These are phyloP conservation scores for Gallinago jamesoni DNA, from an alignment of 2,113 vertebrate genomes.

Conservation along the genomic window DNA sequence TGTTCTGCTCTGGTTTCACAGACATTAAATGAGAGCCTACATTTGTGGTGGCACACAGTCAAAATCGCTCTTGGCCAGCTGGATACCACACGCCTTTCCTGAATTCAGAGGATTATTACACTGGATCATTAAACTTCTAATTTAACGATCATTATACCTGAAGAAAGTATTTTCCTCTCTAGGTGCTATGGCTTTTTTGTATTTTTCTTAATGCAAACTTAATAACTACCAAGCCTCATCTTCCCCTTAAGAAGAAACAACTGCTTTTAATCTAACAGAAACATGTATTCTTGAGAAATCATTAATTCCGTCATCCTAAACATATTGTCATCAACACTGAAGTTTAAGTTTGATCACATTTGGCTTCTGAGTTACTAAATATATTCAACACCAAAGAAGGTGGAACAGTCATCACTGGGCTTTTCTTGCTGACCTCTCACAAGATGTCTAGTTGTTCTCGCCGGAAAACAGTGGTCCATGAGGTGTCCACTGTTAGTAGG, in stretches of 20 bases:
- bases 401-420: not conserved
- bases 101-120: not conserved
- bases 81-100: not conserved
- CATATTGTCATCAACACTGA: not conserved
- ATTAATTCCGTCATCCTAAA: not conserved
- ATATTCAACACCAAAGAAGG: not conserved
- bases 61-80: constrained; percentile 7
- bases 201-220: not conserved
- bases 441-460: not conserved
- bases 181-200: not conserved
- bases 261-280: not conserved
- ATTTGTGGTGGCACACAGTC: constrained; percentile 4
- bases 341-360: not conserved
- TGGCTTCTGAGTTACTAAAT: not conserved
- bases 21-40: not conserved
- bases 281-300: not conserved
- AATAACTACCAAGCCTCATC: not conserved
- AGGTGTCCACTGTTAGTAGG: not conserved
- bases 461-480: not conserved
- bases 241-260: not conserved
- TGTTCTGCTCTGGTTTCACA: not conserved
- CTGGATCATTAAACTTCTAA: constrained; percentile 33
- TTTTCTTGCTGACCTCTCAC: not conserved
- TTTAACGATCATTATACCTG: not conserved
- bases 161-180: constrained; percentile 1